Percentiles rank a stretch among this genome's conserved stretches.
Conservation (phyloP, 64 coral and sea anemone species). For the Dendronephthya gigantea region DNA sequence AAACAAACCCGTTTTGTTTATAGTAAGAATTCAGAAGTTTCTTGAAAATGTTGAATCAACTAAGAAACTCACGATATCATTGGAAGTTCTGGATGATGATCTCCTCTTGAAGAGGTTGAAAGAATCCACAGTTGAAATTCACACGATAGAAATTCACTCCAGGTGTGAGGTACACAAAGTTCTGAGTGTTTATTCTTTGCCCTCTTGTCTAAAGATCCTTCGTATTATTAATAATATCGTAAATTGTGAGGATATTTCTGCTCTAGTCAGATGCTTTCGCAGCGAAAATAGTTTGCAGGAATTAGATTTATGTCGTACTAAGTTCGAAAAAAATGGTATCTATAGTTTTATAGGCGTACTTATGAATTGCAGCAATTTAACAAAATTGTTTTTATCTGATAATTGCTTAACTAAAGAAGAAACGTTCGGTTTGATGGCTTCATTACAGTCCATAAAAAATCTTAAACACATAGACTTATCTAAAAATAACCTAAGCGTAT, state of each 20-base stretch:
- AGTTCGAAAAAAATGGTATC: neutral
- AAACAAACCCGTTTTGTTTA: no score
- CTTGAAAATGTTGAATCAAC: neutral
- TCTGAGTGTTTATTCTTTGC: neutral
- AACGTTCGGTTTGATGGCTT: neutral
- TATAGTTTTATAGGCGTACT: neutral
- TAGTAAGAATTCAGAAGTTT: neutral
- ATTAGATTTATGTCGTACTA: neutral
- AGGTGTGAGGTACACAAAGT: neutral
- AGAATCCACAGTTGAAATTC: neutral
- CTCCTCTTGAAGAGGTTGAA: neutral
- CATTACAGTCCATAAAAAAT: neutral
- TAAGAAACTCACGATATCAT: neutral
- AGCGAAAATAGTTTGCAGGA: neutral
- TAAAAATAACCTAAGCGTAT: neutral
- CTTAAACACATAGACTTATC: neutral
- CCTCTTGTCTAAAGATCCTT: neutral
- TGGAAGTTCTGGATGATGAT: neutral
- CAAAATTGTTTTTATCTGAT: neutral
- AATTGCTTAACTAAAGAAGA: neutral
- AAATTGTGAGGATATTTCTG: neutral
- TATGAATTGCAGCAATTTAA: neutral
- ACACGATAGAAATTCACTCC: neutral
- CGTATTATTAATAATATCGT: neutral
- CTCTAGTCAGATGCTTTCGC: neutral